Evolutionary conservation across 1,140 invertebrate genomes (phyloP).

Genomic region (Palaemon carinicauda): DNA sequence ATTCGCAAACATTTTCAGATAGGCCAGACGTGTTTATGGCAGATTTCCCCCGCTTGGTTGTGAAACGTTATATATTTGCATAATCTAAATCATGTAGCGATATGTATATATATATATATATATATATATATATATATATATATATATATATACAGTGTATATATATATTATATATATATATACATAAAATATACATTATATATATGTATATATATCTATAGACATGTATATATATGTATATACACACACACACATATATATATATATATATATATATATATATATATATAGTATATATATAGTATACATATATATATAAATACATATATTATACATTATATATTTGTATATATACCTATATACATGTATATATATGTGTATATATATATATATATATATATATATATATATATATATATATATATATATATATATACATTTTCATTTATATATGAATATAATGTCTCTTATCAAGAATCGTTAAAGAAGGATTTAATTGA

Average conservation of each 20-base stretch:
- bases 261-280: neutral
- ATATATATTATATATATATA: neutral
- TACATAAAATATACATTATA: neutral
- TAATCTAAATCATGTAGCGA: too few relatives aligned
- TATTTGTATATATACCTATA: neutral
- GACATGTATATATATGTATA: neutral
- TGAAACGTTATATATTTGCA: too few relatives aligned
- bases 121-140: conserved; percentile 9
- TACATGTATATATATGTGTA: neutral
- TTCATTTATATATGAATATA: too few relatives aligned
- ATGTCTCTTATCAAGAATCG: too few relatives aligned
- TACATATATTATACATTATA: neutral
- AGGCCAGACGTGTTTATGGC: too few relatives aligned
- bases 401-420: neutral
- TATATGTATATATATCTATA: neutral
- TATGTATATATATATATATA: conserved; percentile 3
- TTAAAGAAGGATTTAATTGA: too few relatives aligned
- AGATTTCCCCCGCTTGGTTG: too few relatives aligned
- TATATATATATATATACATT: neutral
- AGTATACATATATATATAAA: neutral
- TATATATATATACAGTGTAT: neutral
- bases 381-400: too few relatives aligned
- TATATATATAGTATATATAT: neutral
- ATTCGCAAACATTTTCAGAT: too few relatives aligned
- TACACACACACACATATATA: neutral